Evolutionary conservation across 2,113 vertebrate species (phyloP), one percentile per base, ranked within the genome.

Genomic region (Odontesthes bonariensis): DNA sequence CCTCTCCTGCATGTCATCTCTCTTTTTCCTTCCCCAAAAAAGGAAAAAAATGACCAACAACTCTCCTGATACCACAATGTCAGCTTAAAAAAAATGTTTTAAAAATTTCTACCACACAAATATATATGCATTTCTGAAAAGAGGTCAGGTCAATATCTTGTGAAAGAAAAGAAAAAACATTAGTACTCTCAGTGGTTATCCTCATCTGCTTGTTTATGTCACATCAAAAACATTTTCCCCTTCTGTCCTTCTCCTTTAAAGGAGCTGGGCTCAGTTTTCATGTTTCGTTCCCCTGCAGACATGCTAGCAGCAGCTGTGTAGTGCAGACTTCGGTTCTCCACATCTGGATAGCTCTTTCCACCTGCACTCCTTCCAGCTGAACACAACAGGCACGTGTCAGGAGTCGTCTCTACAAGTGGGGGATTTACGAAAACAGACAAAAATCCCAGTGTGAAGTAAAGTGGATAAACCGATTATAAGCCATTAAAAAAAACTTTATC

Each of bases 391-490:
- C 8, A 6, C 42, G 11, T 55, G 62, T 73, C 47, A 38, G 33
- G 58, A 66, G 52, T 19, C 22, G 27, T 27, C 27, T 23, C 10
- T 19, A 4, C 12, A 69, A 69, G 23, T 17, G 2, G 22, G 13
- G 40, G 54, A 59, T 8, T 59, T 69, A 69, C 19, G 31, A 20
- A 31, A n/a, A 11, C 12, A 32, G 22, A 44, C 32, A 22, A 35
- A 67, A 35, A 22, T 9, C 27, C 8, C 16, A 14, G 22, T 42
- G 42, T 38, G 40, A 19, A 19, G 10, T 13, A 20, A 69, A 69
- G 53, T 57, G 53, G 66, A 57, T 33, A 27, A 46, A 69, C 38
- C 17, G 20, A 53, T 52, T 52, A 35, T 35, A 59, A 59, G n/a
- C 23, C 6, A 32, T 20, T 51, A 52, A 42, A 33, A 47, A 20